These are phyloP conservation scores for Nerophis ophidion DNA, from an alignment of 2,113 vertebrate species.

Conservation along the genomic window DNA sequence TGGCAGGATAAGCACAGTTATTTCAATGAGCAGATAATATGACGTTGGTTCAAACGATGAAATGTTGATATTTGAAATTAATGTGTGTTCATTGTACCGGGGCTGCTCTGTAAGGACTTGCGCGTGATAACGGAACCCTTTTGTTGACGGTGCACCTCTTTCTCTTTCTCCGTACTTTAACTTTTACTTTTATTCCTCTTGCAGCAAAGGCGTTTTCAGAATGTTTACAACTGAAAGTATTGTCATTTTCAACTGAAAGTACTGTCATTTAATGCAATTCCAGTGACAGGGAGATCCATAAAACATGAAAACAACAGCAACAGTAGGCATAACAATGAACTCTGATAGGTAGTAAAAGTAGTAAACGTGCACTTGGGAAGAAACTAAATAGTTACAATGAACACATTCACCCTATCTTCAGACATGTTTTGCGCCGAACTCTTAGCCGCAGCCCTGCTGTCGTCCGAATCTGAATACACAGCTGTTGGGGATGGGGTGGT, in stretches of 20 bases:
- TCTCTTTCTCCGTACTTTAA: conserved; percentile 13
- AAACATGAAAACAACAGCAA: conserved; percentile 12
- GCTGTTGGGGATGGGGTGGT: conserved; percentile 24
- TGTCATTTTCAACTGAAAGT: conserved; percentile 23
- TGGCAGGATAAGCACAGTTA: conserved; percentile 5
- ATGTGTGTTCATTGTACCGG: neutral
- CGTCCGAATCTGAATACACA: conserved; percentile 41
- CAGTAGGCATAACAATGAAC: conserved; percentile 2
- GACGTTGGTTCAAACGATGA: neutral
- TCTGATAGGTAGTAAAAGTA: neutral
- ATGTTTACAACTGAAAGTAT: conserved; percentile 26
- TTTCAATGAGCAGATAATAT: neutral
- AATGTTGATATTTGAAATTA: neutral
- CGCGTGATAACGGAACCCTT: conserved; percentile 15
- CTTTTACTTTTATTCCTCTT: conserved; percentile 15
- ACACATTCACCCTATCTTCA: conserved; percentile 3
- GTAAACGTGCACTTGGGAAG: neutral
- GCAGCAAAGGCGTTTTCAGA: conserved; percentile 15
- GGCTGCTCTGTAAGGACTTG: conserved; percentile 31
- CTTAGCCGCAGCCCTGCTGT: conserved; percentile 36
- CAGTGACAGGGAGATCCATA: conserved; percentile 11
- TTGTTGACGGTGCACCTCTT: conserved; percentile 32
- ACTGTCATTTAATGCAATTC: conserved; percentile 26
- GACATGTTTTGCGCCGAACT: conserved; percentile 27
- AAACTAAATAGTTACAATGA: conserved; percentile 10